Conservation (phyloP, 2,113 vertebrate genomes). For the Psephotus haematonotus region DNA sequence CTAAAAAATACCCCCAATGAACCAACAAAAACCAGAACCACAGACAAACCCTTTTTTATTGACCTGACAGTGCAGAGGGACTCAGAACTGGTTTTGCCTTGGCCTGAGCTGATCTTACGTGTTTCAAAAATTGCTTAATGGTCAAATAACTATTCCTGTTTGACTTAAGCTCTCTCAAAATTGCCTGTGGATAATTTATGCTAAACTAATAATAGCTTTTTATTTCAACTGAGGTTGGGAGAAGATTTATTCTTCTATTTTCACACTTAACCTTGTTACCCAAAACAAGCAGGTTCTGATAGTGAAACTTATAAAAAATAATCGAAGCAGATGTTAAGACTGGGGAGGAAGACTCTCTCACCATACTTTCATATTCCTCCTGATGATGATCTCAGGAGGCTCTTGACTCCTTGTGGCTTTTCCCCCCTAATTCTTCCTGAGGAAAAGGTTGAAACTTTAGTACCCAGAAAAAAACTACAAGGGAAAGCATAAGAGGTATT, state of each 20-base stretch:
- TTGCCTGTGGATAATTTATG: neutral
- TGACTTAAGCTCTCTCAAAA: neutral
- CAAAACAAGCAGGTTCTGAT: neutral
- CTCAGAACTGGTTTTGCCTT: neutral
- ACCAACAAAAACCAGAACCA: neutral
- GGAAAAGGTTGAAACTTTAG: neutral
- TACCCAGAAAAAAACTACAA: neutral
- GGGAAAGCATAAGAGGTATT: neutral
- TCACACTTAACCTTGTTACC: neutral
- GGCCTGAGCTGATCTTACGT: neutral
- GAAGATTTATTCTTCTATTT: neutral
- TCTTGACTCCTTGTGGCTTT: neutral
- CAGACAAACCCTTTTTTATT: neutral
- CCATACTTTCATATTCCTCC: neutral
- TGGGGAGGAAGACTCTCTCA: neutral
- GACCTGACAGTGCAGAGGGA: neutral
- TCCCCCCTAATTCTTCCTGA: neutral
- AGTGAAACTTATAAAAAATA: neutral
- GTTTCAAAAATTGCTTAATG: neutral
- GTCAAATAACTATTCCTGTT: neutral
- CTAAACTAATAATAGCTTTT: neutral
- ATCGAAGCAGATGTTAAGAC: fast-evolving
- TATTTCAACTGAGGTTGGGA: neutral
- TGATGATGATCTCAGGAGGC: neutral
- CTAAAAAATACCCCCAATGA: neutral